phyloP scores from a whole-genome alignment of 92 coral and sea anemone genomes.

The Umimayanthus chanpuru region DNA sequence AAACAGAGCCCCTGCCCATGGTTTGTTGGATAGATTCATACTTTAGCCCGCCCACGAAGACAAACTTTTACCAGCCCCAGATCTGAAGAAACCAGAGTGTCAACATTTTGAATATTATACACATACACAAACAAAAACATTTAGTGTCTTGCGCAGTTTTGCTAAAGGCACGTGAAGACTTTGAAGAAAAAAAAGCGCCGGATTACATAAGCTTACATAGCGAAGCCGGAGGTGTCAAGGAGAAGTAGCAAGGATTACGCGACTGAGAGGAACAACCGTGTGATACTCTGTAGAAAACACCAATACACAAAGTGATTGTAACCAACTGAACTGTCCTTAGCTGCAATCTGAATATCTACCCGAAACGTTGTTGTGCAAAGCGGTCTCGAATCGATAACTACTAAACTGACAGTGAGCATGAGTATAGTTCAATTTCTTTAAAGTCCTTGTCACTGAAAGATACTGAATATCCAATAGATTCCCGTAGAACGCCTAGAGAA shows the following conservation, averaged over 20 bases:
- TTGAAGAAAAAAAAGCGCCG: not conserved
- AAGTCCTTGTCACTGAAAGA: too few relatives aligned
- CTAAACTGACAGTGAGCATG: too few relatives aligned
- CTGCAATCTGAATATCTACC: too few relatives aligned
- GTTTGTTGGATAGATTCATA: not conserved
- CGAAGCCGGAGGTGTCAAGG: not conserved
- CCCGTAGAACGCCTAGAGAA: not conserved
- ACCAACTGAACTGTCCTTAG: not conserved
- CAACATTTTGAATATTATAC: not conserved
- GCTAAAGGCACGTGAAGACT: not conserved
- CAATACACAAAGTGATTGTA: not conserved
- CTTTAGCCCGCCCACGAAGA: constrained; percentile 48
- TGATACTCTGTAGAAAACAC: too few relatives aligned
- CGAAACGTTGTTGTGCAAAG: not conserved
- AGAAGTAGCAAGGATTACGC: not conserved
- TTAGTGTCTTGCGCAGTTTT: not conserved
- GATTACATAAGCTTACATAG: not conserved
- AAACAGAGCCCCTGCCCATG: constrained; percentile 20
- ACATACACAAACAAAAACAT: not conserved
- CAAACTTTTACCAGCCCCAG: not conserved
- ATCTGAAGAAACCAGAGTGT: not conserved
- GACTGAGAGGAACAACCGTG: not conserved
- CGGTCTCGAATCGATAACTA: too few relatives aligned
- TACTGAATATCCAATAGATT: too few relatives aligned
- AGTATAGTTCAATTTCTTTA: not conserved